Evolutionary conservation across 2,797 vertebrate species (phyloP).

Genomic region (Novumbra hubbsi): DNA sequence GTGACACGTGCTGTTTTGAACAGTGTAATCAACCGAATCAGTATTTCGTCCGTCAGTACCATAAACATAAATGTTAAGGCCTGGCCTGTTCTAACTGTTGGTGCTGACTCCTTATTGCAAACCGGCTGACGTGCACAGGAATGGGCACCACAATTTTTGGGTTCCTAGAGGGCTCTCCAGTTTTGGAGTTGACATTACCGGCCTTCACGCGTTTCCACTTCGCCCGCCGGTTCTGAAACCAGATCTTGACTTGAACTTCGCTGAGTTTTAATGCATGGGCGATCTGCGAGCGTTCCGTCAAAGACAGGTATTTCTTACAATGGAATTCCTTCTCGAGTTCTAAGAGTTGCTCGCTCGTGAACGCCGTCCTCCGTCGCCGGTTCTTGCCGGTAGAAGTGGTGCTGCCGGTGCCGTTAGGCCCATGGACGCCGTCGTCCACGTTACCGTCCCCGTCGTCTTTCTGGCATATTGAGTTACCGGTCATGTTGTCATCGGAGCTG

Average conservation of each 20-base stretch:
- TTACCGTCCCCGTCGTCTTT: constrained; percentile 78
- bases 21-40: constrained; percentile 14
- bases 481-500: constrained; percentile 93
- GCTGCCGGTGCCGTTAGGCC: constrained; percentile 60
- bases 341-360: constrained; percentile 97
- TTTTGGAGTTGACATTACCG: constrained; percentile 96
- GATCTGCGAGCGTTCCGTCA: constrained; percentile 97
- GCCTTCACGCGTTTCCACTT: constrained; percentile 99
- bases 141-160: constrained; percentile 98
- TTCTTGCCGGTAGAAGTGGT: constrained; percentile 86
- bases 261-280: constrained; percentile 96
- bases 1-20: neutral
- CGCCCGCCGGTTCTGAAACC: constrained; percentile 97
- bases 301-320: constrained; percentile 97
- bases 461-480: constrained; percentile 77
- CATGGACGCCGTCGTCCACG: constrained; percentile 70
- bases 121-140: constrained; percentile 96
- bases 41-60: constrained; percentile 37
- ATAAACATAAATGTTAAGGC: constrained; percentile 65
- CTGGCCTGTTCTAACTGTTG: constrained; percentile 96
- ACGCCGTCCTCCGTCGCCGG: constrained; percentile 90
- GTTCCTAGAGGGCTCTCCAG: constrained; percentile 94
- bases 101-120: constrained; percentile 96
- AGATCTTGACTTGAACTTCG: constrained; percentile 99
- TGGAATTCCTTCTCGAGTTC: constrained; percentile 98